Evolutionary conservation across 2,888 invertebrate genomes (phyloP).

Genomic region (Cyclophora punctaria): DNA sequence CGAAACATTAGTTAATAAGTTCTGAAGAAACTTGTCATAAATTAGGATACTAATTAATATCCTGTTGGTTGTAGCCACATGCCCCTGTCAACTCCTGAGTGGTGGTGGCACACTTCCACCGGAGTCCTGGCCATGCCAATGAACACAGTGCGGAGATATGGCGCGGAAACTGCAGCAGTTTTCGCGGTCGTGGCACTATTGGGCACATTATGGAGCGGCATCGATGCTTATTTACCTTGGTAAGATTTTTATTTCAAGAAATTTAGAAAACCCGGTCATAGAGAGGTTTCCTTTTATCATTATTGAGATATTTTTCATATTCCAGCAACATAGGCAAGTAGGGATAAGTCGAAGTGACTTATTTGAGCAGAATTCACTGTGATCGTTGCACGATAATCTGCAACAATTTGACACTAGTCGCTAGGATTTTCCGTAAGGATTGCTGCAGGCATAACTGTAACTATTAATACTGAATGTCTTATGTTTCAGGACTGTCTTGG

Average conservation of each 20-base stretch:
- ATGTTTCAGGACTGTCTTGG: conserved; percentile 79
- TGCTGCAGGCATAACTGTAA: no score
- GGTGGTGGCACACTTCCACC: conserved; percentile 91
- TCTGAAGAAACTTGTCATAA: no score
- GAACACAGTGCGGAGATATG: conserved; percentile 84
- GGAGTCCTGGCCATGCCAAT: conserved; percentile 86
- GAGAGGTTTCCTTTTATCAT: no score
- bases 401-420: not conserved
- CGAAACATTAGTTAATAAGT: not conserved
- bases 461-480: no score
- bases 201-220: conserved; percentile 86
- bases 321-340: no score
- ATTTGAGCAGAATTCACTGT: not conserved
- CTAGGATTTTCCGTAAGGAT: not conserved
- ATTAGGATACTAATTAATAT: no score
- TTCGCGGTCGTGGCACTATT: conserved; percentile 80
- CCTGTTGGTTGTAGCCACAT: conserved; percentile 66
- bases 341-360: not conserved
- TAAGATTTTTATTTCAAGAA: conserved; percentile 36
- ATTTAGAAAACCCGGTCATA: no score
- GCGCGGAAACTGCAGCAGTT: conserved; percentile 82
- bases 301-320: no score
- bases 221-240: conserved; percentile 86
- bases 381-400: not conserved
- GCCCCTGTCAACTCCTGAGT: conserved; percentile 87